phyloP scores from a whole-genome alignment of 2,797 vertebrate species.

The Calcarius lapponicus region DNA sequence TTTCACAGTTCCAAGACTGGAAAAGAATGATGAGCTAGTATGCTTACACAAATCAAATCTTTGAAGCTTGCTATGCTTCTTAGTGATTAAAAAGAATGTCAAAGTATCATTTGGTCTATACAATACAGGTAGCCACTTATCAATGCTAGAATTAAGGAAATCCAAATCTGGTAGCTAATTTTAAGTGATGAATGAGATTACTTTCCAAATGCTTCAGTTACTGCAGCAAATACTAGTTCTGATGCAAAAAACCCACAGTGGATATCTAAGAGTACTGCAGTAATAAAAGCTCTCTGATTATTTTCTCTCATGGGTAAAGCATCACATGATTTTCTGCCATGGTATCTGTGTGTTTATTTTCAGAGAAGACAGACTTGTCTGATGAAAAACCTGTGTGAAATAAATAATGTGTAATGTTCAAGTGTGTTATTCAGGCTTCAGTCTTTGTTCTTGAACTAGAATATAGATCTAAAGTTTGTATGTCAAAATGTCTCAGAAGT shows the following conservation, averaged over 20 bases:
- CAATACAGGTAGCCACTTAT: background rate
- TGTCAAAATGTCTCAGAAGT: background rate
- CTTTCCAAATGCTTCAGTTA: background rate
- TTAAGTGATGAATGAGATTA: background rate
- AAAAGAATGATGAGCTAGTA: background rate
- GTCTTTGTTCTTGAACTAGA: background rate
- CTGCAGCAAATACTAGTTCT: background rate
- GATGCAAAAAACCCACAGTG: background rate
- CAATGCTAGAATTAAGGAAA: background rate
- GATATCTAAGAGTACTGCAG: background rate
- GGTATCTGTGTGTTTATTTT: background rate
- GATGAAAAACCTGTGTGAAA: background rate
- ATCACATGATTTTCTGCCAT: background rate
- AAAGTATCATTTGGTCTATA: background rate
- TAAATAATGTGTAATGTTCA: background rate
- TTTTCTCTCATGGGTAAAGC: background rate
- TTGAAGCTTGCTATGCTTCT: background rate
- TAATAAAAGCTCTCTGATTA: background rate
- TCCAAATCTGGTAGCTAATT: background rate
- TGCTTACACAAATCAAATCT: background rate
- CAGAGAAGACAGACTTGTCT: background rate
- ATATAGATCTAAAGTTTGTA: background rate
- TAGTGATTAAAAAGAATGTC: background rate
- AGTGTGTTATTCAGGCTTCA: background rate
- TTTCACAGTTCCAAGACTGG: background rate